Conservation (phyloP, 2,888 invertebrate species). For the Chrysomela aeneicollis region DNA sequence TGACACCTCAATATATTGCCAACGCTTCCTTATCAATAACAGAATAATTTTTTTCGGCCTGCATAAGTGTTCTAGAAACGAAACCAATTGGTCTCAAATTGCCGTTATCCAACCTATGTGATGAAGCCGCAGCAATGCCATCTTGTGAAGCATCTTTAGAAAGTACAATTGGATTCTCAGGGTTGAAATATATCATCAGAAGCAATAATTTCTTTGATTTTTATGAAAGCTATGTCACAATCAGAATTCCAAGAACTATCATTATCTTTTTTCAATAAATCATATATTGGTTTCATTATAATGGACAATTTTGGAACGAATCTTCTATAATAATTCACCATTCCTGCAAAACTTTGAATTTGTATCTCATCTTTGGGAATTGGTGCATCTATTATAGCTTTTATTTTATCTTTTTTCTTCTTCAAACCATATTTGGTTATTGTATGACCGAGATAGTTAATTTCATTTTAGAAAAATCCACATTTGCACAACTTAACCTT, state of each 20-base stretch:
- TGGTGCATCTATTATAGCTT: not conserved
- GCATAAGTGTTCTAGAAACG: not conserved
- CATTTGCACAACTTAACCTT: too few relatives aligned
- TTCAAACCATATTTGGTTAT: too few relatives aligned
- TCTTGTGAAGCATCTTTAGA: not conserved
- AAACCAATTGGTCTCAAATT: not conserved
- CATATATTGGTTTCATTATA: not conserved
- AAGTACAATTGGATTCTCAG: not conserved
- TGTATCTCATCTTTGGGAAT: conserved; percentile 18
- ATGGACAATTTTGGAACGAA: conserved; percentile 46
- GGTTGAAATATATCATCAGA: not conserved
- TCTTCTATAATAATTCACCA: conserved; percentile 50
- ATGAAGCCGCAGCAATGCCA: not conserved
- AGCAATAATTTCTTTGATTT: not conserved
- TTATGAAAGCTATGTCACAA: too few relatives aligned
- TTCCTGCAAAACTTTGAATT: conserved; percentile 42
- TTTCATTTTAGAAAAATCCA: too few relatives aligned
- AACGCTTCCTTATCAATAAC: not conserved
- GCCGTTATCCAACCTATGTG: not conserved
- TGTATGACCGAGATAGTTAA: too few relatives aligned
- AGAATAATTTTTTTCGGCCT: not conserved
- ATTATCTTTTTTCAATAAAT: not conserved
- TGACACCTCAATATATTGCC: not conserved
- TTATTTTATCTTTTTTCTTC: not conserved
- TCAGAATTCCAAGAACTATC: not conserved